Base-by-base conservation (phyloP, 2,113 vertebrate species). In the Erythrocercus mccallii region DNA sequence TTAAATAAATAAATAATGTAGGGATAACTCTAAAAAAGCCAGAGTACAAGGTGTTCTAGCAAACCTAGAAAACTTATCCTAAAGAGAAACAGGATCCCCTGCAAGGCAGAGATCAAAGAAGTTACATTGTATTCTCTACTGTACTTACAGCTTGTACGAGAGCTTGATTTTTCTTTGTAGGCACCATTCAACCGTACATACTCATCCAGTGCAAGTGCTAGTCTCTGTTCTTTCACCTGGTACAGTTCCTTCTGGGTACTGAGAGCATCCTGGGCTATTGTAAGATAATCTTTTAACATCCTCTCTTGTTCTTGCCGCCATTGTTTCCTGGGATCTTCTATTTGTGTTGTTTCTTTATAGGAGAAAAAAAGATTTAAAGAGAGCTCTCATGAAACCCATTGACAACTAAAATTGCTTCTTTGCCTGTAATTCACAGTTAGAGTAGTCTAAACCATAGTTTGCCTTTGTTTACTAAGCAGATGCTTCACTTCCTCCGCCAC, bases 241-340 rank as follows among this genome's bases (percentile, higher is more conserved):
- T 98, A 98, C 72, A 99, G 97, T 31, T 99, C 98, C 58, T 98
- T 98, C 95, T 98, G 98, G 8, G 98, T 98, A 77, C 96, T 97
- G 70, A 99, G 98, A 15, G 98, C 98, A 50, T 99, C 98, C 94
- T 97, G 98, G 6, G 98, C 98, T 97, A 99, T 98, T 4, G 93
- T 98, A 56, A 99, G 98, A 74, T 99, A 99, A 92, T 99, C 98
- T 95, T 99, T 98, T 65, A 99, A 97, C 98, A 99, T 99, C 51
- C 98, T 98, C 95, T 99, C 98, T 97, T 99, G 98, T 37, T 99
- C 98, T 64, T 97, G 98, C 22, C 98, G 91, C 98, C 98, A 99
- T 89, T 98, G 98, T 47, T 98, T 98, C 44, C 98, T 97, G 44
- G 98, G 98, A 92, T 99, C 98, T 97, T 99, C 98, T 91, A 99